Percentiles rank a stretch among this genome's conserved stretches.
Conservation (phyloP, 92 coral and sea anemone genomes). For the Nematostella vectensis region DNA sequence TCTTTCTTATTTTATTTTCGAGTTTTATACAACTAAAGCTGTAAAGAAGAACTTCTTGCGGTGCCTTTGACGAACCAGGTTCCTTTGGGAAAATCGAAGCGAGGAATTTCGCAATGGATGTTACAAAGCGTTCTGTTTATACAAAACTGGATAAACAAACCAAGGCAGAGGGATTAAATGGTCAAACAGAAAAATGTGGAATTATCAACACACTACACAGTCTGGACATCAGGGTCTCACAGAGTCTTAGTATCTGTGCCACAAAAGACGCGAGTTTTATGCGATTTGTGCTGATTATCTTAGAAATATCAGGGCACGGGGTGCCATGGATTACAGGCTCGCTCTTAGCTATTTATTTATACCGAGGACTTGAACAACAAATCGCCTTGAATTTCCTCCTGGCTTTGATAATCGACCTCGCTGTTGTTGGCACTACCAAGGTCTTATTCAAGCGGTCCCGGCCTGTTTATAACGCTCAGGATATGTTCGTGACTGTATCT, state of each 20-base stretch:
- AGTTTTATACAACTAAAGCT: too few relatives aligned
- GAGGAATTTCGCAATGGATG: too few relatives aligned
- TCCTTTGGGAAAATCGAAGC: too few relatives aligned
- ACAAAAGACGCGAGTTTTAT: constrained; percentile 33
- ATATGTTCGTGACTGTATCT: constrained; percentile 93
- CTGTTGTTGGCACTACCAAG: constrained; percentile 62
- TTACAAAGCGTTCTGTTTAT: too few relatives aligned
- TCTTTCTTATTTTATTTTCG: too few relatives aligned
- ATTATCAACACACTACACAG: constrained; percentile 15
- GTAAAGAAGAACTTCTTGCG: too few relatives aligned
- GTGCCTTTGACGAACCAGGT: too few relatives aligned
- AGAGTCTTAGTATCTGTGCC: constrained; percentile 57
- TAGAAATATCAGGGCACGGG: constrained; percentile 91
- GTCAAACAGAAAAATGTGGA: background rate
- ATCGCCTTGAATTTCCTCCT: constrained; percentile 72
- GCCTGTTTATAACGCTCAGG: constrained; percentile 68
- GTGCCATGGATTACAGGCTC: constrained; percentile 86
- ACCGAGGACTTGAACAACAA: constrained; percentile 36
- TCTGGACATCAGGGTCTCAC: constrained; percentile 50
- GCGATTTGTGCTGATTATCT: constrained; percentile 45
- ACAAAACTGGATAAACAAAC: too few relatives aligned
- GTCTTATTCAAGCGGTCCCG: constrained; percentile 53
- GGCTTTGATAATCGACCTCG: constrained; percentile 69
- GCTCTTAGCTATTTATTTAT: constrained; percentile 34
- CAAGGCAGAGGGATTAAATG: too few relatives aligned